Evolutionary conservation across 2,888 invertebrate species (phyloP), one percentile per base, ranked within the genome.

Genomic region (Mechanitis messenoides): DNA sequence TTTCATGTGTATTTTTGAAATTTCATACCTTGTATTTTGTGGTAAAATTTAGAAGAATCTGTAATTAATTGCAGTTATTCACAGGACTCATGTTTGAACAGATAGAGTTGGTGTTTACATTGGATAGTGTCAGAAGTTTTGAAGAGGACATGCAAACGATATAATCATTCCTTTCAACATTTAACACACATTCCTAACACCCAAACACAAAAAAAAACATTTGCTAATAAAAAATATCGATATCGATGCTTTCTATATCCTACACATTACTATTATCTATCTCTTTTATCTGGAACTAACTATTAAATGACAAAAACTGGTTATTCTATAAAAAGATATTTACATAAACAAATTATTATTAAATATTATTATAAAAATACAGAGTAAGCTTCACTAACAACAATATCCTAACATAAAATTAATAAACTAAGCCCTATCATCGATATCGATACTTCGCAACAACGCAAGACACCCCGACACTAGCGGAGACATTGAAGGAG

Each of bases 151-250:
- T 77, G 77, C 67, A 68, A 20, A 20, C 20, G 20, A 77, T 73
- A 81, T 80, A 79, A 78, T 80, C 87, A 87, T 85, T 84, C 84
- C 83, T 78, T 69, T 69, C 66, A 69, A 71, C 69, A 68, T 76
- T 74, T 80, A 85, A 87, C 85, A 88, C 79, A 82, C 87, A 89
- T 87, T 87, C 85, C 85, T 82, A 87, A 84, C 86, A 87, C 83
- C 80, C 81, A 83, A 84, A 85, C 82, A 85, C 80, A 77, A 68
- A 68, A 81, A 20, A 79, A 78, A 75, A 76, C 61, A 53, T 55
- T 20, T 31, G 35, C 20, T 20, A 56, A 35, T 50, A 33, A 42
- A 20, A 35, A 33, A 38, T 61, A 64, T 66, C 66, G 68, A 68
- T 65, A 69, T 66, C 67, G 66, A 68, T 62, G 58, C 42, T 58